A percentile compares a stretch with the other conserved stretches of the same genome.
These are phyloP conservation scores for Peromyscus melanophrys DNA, from an alignment of 2,797 vertebrate genomes.

Conservation along the genomic window DNA sequence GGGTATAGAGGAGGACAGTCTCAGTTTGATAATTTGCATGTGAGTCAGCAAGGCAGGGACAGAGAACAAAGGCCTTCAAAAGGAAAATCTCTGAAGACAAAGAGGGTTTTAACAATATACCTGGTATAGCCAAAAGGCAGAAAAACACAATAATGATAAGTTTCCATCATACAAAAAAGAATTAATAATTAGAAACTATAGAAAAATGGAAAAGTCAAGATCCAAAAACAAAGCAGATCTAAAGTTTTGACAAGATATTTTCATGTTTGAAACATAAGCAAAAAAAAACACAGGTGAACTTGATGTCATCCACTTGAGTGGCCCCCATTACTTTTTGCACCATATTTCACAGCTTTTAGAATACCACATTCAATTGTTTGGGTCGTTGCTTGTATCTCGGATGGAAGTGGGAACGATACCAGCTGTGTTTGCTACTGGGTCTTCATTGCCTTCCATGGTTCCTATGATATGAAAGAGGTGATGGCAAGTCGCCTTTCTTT, in stretches of 20 bases:
- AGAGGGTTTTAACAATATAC: not conserved
- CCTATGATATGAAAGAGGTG: not conserved
- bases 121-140: not conserved
- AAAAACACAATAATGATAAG: not conserved
- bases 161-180: not conserved
- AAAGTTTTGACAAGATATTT: not conserved
- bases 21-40: not conserved
- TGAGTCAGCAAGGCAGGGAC: not conserved
- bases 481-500: not conserved
- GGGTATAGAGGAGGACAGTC: not conserved
- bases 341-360: not conserved
- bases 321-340: not conserved
- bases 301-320: not conserved
- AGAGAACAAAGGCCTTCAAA: not conserved
- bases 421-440: not conserved
- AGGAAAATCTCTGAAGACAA: not conserved
- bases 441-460: not conserved
- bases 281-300: constrained; percentile 7
- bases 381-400: not conserved
- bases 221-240: constrained; percentile 35
- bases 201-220: constrained; percentile 21
- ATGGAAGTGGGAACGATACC: not conserved
- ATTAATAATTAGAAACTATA: not conserved
- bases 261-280: not conserved
- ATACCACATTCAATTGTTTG: not conserved